A percentile compares a stretch with the other conserved stretches of the same genome.
These are phyloP conservation scores for Dryobates pubescens DNA, from an alignment of 2,797 vertebrate genomes.

Conservation along the genomic window DNA sequence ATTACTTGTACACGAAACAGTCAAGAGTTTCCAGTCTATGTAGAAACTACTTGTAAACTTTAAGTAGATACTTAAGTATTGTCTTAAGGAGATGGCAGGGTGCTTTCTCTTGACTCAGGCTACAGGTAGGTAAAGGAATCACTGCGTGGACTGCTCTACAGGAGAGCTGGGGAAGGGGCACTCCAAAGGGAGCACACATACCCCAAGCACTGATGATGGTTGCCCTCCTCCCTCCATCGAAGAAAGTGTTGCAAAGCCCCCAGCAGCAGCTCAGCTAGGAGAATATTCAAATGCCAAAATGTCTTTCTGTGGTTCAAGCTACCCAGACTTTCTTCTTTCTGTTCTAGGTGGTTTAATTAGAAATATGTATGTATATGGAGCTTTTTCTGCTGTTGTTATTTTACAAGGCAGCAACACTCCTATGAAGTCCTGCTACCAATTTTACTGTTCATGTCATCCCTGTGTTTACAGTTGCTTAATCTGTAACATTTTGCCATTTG, in stretches of 20 bases:
- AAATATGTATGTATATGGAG: not conserved
- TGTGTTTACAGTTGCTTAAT: not conserved
- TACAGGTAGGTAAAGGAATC: fast-evolving
- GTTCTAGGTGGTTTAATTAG: not conserved
- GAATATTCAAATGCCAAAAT: not conserved
- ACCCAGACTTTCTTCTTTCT: not conserved
- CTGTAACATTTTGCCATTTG: not conserved
- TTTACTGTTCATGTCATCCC: not conserved
- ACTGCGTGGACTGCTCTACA: fast-evolving
- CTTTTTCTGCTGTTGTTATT: not conserved
- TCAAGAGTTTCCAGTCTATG: not conserved
- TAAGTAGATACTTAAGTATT: not conserved
- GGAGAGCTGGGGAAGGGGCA: fast-evolving
- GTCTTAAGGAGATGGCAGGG: too few relatives aligned
- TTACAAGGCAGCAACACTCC: not conserved
- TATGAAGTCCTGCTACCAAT: not conserved
- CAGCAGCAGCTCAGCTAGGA: not conserved
- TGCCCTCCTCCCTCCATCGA: not conserved
- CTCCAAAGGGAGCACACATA: fast-evolving
- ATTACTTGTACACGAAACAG: not conserved
- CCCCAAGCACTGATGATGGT: not conserved
- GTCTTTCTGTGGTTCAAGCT: not conserved
- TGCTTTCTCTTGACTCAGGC: not conserved
- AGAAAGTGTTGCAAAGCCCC: not conserved
- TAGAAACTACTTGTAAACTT: not conserved